A percentile compares a stretch with the other conserved stretches of the same genome.
Conservation (phyloP, 2,888 invertebrate genomes). For the Adelphocoris suturalis region DNA sequence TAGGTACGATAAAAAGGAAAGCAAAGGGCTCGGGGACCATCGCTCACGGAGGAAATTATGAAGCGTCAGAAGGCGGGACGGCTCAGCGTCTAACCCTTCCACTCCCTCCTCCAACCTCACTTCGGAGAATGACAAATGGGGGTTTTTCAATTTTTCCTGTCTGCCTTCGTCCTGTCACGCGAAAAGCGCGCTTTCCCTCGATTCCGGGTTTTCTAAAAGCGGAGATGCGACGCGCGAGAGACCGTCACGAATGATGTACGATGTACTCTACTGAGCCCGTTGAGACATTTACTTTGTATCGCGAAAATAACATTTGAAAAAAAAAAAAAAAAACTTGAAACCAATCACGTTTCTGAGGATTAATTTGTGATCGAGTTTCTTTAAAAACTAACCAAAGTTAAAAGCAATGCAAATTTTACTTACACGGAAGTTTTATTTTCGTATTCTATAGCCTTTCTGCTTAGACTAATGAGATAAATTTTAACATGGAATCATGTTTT, state of each 20-base stretch:
- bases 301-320: too few species aligned
- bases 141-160: conserved; percentile 52
- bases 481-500: too few species aligned
- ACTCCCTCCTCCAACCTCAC: not conserved
- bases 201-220: not conserved
- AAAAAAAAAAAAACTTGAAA: too few species aligned
- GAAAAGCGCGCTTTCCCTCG: conserved; percentile 10
- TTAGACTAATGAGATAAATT: too few species aligned
- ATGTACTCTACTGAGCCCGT: not conserved
- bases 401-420: too few species aligned
- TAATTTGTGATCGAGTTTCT: too few species aligned
- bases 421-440: too few species aligned
- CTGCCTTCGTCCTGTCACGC: not conserved
- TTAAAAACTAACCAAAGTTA: too few species aligned
- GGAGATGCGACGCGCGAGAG: not conserved
- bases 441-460: too few species aligned
- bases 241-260: conserved; percentile 10
- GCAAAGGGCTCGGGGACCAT: conserved; percentile 35
- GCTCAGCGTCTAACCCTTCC: not conserved
- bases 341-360: too few species aligned
- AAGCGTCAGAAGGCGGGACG: conserved; percentile 18
- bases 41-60: conserved; percentile 57
- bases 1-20: conserved; percentile 20
- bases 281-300: not conserved
- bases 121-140: conserved; percentile 42